Evolutionary conservation across 2,113 vertebrate genomes (phyloP).

Genomic region (Tachysurus fulvidraco): DNA sequence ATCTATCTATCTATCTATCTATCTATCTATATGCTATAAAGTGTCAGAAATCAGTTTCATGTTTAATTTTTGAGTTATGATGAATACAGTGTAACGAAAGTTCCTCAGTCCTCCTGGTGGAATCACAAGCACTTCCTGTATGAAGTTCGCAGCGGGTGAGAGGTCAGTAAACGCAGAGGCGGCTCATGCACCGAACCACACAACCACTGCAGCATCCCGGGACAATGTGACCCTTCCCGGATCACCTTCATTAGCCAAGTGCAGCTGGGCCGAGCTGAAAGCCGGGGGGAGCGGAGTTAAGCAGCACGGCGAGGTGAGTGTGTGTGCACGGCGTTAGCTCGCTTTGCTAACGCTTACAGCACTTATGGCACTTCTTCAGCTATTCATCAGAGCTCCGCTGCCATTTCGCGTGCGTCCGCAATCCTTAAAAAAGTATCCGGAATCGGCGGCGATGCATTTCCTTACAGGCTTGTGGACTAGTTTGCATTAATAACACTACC

Average conservation of each 20-base stretch:
- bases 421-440: constrained; percentile 12
- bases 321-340: constrained; percentile 45
- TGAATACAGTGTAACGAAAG: neutral
- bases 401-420: constrained; percentile 33
- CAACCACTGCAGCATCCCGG: constrained; percentile 66
- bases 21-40: too few relatives aligned
- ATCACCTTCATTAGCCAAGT: constrained; percentile 58
- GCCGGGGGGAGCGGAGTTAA: constrained; percentile 37
- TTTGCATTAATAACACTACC: neutral
- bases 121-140: constrained; percentile 55
- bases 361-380: constrained; percentile 34
- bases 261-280: constrained; percentile 37
- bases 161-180: constrained; percentile 68
- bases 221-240: constrained; percentile 70
- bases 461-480: neutral
- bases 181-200: constrained; percentile 52
- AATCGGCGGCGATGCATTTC: neutral
- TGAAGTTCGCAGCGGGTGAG: constrained; percentile 47
- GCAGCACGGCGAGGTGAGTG: constrained; percentile 66
- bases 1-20: too few relatives aligned
- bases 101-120: constrained; percentile 12
- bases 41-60: neutral
- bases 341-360: constrained; percentile 37
- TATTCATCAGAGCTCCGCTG: constrained; percentile 13
- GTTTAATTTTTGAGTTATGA: neutral